Conservation (phyloP, 1,140 invertebrate genomes). For the Littorina saxatilis region DNA sequence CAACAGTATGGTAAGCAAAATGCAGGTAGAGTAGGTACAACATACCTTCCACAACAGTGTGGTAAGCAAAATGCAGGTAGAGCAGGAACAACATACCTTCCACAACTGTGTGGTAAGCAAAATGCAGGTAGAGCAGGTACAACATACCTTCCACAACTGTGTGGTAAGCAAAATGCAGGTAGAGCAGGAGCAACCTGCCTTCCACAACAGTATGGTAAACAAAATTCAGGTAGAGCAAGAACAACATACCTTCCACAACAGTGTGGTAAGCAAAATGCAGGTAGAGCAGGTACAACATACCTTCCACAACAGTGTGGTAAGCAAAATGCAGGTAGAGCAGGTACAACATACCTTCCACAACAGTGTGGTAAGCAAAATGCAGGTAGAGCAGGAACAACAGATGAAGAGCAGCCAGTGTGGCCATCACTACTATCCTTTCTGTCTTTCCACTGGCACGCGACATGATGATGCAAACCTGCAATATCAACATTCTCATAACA, state of each 20-base stretch:
- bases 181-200: background rate
- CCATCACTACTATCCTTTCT: slow-evolving; percentile 71
- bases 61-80: slow-evolving; percentile 77
- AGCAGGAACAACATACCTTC: slow-evolving; percentile 76
- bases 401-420: slow-evolving; percentile 68
- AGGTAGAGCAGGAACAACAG: slow-evolving; percentile 75
- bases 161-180: background rate
- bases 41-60: slow-evolving; percentile 75
- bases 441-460: slow-evolving; percentile 69
- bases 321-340: slow-evolving; percentile 77
- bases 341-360: slow-evolving; percentile 74
- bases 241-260: background rate
- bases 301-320: slow-evolving; percentile 76
- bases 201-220: background rate
- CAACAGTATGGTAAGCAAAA: too few relatives aligned
- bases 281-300: background rate
- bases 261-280: background rate
- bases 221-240: slow-evolving; percentile 2
- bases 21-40: background rate
- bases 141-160: background rate
- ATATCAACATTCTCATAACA: too few relatives aligned
- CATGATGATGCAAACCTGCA: slow-evolving; percentile 57
- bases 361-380: slow-evolving; percentile 77
- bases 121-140: slow-evolving; percentile 73
- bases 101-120: slow-evolving; percentile 76